phyloP scores from a whole-genome alignment of 2,888 invertebrate species.

The Clunio marinus region DNA sequence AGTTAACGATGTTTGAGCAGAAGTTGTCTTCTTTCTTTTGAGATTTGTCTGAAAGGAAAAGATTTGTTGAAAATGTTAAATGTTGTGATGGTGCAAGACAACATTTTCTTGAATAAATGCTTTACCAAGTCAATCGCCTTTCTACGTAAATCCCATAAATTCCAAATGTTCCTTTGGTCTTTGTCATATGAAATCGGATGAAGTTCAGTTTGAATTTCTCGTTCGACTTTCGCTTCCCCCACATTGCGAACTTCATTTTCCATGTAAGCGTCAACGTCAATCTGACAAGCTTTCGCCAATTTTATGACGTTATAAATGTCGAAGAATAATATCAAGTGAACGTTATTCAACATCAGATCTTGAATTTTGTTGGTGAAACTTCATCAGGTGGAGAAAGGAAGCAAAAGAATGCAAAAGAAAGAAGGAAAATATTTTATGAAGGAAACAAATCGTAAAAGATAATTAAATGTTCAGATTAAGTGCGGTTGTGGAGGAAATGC shows the following conservation, averaged over 20 bases:
- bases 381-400: too few relatives aligned
- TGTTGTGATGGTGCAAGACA: too few relatives aligned
- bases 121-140: constrained; percentile 64
- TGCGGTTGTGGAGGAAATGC: too few relatives aligned
- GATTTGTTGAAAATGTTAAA: not conserved
- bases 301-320: constrained; percentile 21
- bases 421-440: not conserved
- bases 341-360: not conserved
- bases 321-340: constrained; percentile 35
- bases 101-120: not conserved
- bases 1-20: constrained; percentile 46
- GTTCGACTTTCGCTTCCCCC: constrained; percentile 49
- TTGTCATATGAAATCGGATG: constrained; percentile 63
- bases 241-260: not conserved
- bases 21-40: constrained; percentile 45
- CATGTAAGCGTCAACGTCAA: constrained; percentile 2
- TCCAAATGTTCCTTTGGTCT: constrained; percentile 70
- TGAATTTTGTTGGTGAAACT: constrained; percentile 26
- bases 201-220: constrained; percentile 66
- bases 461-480: not conserved
- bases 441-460: not conserved
- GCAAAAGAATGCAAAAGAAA: not conserved
- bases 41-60: constrained; percentile 44
- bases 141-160: constrained; percentile 78
- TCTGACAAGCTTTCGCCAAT: not conserved